phyloP scores from a whole-genome alignment of 2,797 vertebrate genomes.

The Malurus splendens region DNA sequence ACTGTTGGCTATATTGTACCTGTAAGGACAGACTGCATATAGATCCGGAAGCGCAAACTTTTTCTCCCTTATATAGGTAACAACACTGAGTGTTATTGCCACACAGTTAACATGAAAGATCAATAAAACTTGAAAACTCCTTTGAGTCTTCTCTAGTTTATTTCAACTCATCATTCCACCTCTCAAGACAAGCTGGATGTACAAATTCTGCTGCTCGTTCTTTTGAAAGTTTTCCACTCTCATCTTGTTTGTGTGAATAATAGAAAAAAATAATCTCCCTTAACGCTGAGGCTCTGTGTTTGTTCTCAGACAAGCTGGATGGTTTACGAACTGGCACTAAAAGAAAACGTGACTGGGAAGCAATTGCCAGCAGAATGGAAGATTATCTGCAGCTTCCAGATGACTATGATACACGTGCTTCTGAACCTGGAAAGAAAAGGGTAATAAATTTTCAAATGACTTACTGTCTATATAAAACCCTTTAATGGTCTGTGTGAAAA shows the following conservation, averaged over 20 bases:
- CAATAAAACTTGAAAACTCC: conserved; percentile 54
- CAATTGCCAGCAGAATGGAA: conserved; percentile 85
- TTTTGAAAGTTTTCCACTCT: conserved; percentile 46
- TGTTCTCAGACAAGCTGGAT: conserved; percentile 93
- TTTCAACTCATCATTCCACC: conserved; percentile 30
- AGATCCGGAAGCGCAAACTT: background rate
- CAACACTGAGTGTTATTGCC: conserved; percentile 4
- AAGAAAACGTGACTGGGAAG: conserved; percentile 88
- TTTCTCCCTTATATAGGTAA: conserved; percentile 20
- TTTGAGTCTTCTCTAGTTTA: conserved; percentile 50
- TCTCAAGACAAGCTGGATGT: conserved; percentile 55
- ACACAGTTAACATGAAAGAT: conserved; percentile 17
- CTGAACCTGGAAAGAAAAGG: conserved; percentile 96
- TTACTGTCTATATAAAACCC: background rate
- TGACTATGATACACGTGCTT: conserved; percentile 94
- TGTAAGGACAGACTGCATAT: conserved; percentile 12
- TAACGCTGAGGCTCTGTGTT: conserved; percentile 74
- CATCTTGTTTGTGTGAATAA: conserved; percentile 51
- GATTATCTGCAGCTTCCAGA: conserved; percentile 97
- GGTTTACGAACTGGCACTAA: conserved; percentile 89
- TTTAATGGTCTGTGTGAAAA: background rate
- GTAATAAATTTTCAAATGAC: conserved; percentile 72
- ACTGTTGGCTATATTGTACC: conserved; percentile 1
- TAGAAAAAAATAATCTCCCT: conserved; percentile 11
- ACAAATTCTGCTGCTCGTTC: conserved; percentile 38